phyloP scores from a whole-genome alignment of 2,113 vertebrate genomes.

The Solea solea region DNA sequence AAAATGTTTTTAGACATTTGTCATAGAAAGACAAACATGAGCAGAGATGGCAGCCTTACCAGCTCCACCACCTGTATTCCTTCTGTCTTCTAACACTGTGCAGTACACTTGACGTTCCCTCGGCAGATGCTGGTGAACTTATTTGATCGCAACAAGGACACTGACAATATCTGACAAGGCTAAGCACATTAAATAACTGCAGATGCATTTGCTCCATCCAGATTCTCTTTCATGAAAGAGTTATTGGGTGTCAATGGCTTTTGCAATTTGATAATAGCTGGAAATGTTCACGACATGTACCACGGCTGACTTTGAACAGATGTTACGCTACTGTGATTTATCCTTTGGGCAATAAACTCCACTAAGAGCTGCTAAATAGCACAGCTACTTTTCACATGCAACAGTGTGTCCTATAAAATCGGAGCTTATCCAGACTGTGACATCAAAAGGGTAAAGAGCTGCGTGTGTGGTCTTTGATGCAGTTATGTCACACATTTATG shows the following conservation, averaged over 20 bases:
- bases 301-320: slow-evolving; percentile 39
- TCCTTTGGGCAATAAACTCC: slow-evolving; percentile 35
- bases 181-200: slow-evolving; percentile 16
- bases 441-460: neutral
- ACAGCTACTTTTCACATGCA: slow-evolving; percentile 18
- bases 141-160: slow-evolving; percentile 20
- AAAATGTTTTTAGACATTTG: no score
- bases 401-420: slow-evolving; percentile 7
- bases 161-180: slow-evolving; percentile 27
- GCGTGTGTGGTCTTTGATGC: neutral
- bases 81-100: neutral
- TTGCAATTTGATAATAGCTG: slow-evolving; percentile 48
- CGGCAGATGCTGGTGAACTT: slow-evolving; percentile 9
- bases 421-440: slow-evolving; percentile 8
- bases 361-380: slow-evolving; percentile 35
- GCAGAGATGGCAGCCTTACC: no score
- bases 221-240: slow-evolving; percentile 38
- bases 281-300: slow-evolving; percentile 49
- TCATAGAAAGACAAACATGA: no score
- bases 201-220: slow-evolving; percentile 14
- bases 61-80: neutral
- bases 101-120: neutral
- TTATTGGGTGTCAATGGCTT: slow-evolving; percentile 49
- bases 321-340: slow-evolving; percentile 23
- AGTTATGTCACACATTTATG: slow-evolving; percentile 5